phyloP scores from a whole-genome alignment of 2,113 vertebrate genomes.

The Naja naja region DNA sequence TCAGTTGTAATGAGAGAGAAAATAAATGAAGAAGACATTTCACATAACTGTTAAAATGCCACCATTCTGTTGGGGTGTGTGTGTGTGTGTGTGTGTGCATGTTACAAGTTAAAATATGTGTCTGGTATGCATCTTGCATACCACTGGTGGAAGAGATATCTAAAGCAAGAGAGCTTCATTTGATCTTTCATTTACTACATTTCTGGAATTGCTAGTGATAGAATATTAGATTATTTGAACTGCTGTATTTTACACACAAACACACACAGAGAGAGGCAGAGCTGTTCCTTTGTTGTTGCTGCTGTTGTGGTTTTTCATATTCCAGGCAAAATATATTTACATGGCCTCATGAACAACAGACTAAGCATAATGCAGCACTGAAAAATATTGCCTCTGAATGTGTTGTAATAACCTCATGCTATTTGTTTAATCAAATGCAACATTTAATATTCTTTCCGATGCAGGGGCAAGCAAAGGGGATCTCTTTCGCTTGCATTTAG shows the following conservation, averaged over 20 bases:
- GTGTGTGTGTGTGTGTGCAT: not conserved
- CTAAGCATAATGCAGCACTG: not conserved
- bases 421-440: not conserved
- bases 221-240: not conserved
- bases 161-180: not conserved
- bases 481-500: accelerated
- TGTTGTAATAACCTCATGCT: not conserved
- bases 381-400: accelerated
- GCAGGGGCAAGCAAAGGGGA: too few relatives aligned
- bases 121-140: not conserved
- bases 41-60: constrained; percentile 61
- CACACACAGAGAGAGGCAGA: not conserved
- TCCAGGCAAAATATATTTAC: not conserved
- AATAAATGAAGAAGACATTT: not conserved
- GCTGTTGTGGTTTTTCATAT: not conserved
- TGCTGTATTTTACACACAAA: not conserved
- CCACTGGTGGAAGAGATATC: not conserved
- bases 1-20: constrained; percentile 12
- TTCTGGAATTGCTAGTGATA: not conserved
- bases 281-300: not conserved
- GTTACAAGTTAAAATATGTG: not conserved
- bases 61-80: constrained; percentile 63
- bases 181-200: constrained; percentile 13
- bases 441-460: not conserved
- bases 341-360: not conserved